Evolutionary conservation across 2,888 invertebrate genomes (phyloP).

Genomic region (Priocnemis perturbator): DNA sequence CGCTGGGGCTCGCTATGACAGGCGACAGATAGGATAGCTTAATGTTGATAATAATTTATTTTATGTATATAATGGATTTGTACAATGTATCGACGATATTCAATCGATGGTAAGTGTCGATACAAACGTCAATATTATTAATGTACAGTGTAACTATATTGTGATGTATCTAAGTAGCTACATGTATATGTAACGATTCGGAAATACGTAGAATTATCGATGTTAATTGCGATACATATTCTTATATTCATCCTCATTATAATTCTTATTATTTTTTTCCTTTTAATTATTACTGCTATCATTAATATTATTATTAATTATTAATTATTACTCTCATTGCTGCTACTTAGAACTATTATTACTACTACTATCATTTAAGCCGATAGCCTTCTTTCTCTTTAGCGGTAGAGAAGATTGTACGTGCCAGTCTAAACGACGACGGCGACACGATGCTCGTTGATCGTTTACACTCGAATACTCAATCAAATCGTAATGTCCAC

Average conservation of each 20-base stretch:
- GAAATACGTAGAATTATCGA: conserved; percentile 54
- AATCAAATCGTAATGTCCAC: conserved; percentile 39
- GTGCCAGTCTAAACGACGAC: conserved; percentile 63
- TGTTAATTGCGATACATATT: conserved; percentile 54
- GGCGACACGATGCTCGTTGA: conserved; percentile 44
- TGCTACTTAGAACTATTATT: conserved; percentile 46
- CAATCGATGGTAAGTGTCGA: conserved; percentile 48
- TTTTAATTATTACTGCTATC: conserved; percentile 47
- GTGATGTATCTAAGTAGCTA: conserved; percentile 74
- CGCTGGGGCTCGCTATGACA: conserved; percentile 48
- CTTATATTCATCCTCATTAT: conserved; percentile 53
- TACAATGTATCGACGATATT: conserved; percentile 66
- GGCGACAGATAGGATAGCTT: conserved; percentile 69
- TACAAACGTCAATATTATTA: conserved; percentile 67
- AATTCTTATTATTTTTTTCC: conserved; percentile 46
- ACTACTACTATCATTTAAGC: conserved; percentile 39
- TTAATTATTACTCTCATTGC: conserved; percentile 36
- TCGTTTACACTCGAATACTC: conserved; percentile 59
- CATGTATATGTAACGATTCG: conserved; percentile 61
- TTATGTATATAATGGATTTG: conserved; percentile 74
- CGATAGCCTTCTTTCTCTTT: conserved; percentile 57
- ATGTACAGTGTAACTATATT: conserved; percentile 76
- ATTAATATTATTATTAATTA: conserved; percentile 45
- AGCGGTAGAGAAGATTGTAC: conserved; percentile 63
- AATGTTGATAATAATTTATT: conserved; percentile 75